These are phyloP conservation scores for Lagopus leucura DNA, from an alignment of 2,113 vertebrate genomes.

Conservation along the genomic window DNA sequence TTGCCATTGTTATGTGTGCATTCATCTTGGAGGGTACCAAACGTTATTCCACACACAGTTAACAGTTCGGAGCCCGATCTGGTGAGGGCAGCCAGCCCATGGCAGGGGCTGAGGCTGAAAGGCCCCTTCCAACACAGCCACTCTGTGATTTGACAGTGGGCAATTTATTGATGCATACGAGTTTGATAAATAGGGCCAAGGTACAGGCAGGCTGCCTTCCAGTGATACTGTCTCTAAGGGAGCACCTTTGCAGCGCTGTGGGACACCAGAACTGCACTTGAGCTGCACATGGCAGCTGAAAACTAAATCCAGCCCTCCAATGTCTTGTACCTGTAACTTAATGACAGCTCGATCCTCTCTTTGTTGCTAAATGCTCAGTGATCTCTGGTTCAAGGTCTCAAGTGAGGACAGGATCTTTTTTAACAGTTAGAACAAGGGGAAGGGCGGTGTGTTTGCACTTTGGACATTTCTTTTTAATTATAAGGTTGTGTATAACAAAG, in stretches of 20 bases:
- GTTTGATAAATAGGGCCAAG: not conserved
- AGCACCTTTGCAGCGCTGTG: not conserved
- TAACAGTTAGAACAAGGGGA: slow-evolving; percentile 18
- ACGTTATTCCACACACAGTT: not conserved
- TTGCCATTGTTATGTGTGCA: not conserved
- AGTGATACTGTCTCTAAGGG: not conserved
- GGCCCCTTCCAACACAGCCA: not conserved
- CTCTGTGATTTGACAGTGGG: not conserved
- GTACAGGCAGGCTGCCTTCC: not conserved
- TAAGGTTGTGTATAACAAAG: not conserved
- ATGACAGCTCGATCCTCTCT: not conserved
- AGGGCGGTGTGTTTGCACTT: slow-evolving; percentile 24
- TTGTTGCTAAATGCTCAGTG: not conserved
- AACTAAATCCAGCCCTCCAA: not conserved
- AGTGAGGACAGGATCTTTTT: not conserved
- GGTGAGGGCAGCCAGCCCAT: not conserved
- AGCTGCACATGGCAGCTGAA: not conserved
- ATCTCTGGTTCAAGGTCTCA: not conserved
- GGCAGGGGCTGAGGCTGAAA: not conserved
- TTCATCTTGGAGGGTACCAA: not conserved
- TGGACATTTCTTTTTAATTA: slow-evolving; percentile 48
- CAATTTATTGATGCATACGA: not conserved
- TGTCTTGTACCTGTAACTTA: not conserved
- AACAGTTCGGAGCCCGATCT: not conserved
- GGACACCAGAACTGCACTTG: not conserved